These are phyloP conservation scores for Neotragus pygmaeus DNA, from an alignment of 2,113 vertebrate species.

Conservation along the genomic window DNA sequence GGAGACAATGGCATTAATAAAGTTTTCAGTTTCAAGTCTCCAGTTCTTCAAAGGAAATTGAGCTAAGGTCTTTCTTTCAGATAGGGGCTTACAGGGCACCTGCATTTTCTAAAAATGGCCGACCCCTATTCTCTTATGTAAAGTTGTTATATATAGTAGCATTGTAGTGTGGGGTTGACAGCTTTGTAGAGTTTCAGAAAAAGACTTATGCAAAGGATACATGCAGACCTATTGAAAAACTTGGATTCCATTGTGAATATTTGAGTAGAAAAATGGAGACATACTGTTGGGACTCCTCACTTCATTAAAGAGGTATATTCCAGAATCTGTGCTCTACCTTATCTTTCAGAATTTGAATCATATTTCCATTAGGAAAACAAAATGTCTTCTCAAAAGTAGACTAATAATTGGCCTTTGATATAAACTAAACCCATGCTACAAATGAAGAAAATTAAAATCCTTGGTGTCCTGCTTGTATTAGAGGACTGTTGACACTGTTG, in stretches of 20 bases:
- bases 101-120: conserved; percentile 86
- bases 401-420: neutral
- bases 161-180: conserved; percentile 77
- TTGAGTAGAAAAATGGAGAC: neutral
- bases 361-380: neutral
- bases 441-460: neutral
- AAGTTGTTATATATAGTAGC: conserved; percentile 86
- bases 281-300: neutral
- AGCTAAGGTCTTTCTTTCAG: conserved; percentile 82
- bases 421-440: neutral
- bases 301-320: neutral
- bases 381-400: neutral
- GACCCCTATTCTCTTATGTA: conserved; percentile 83
- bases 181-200: conserved; percentile 73
- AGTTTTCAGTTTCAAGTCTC: conserved; percentile 91
- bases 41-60: conserved; percentile 86
- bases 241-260: neutral
- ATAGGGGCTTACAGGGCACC: conserved; percentile 83
- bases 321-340: neutral
- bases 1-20: conserved; percentile 89
- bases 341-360: neutral
- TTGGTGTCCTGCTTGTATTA: neutral
- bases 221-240: conserved; percentile 43
- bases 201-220: conserved; percentile 72
- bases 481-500: neutral